Conservation (phyloP, 2,113 vertebrate species). For the zebrafish (Danio rerio) region DNA sequence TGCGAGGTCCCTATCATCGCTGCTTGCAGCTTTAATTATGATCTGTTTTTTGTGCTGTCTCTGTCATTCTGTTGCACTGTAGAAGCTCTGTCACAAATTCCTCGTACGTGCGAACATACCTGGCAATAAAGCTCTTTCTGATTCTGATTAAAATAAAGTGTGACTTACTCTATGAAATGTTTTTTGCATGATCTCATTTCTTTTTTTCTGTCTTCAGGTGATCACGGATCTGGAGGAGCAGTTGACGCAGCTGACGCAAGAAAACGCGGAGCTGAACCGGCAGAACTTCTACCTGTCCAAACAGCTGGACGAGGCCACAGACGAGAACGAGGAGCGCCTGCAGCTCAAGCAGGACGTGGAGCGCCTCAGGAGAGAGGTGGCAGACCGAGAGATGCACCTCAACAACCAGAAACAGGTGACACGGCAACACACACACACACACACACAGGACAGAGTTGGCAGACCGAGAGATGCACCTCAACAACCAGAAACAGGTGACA, state of each 20-base stretch:
- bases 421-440: constrained; percentile 34
- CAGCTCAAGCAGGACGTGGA: constrained; percentile 90
- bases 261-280: constrained; percentile 95
- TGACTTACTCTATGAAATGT: no score
- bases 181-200: not conserved
- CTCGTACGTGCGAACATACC: no score
- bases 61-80: no score
- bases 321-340: constrained; percentile 85
- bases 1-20: no score
- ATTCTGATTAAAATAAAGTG: no score
- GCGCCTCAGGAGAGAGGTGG: constrained; percentile 91
- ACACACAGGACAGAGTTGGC: not conserved
- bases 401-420: constrained; percentile 96
- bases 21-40: no score
- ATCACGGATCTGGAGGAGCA: constrained; percentile 98
- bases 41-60: no score
- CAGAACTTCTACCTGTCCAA: constrained; percentile 97
- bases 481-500: no score
- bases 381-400: constrained; percentile 96
- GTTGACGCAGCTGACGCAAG: constrained; percentile 91
- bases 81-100: no score
- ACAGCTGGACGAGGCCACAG: constrained; percentile 90
- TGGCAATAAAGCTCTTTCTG: no score
- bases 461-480: no score
- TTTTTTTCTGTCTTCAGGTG: constrained; percentile 76